Evolutionary conservation across 2,888 invertebrate genomes (phyloP).

Genomic region (Ceraclea dissimilis): DNA sequence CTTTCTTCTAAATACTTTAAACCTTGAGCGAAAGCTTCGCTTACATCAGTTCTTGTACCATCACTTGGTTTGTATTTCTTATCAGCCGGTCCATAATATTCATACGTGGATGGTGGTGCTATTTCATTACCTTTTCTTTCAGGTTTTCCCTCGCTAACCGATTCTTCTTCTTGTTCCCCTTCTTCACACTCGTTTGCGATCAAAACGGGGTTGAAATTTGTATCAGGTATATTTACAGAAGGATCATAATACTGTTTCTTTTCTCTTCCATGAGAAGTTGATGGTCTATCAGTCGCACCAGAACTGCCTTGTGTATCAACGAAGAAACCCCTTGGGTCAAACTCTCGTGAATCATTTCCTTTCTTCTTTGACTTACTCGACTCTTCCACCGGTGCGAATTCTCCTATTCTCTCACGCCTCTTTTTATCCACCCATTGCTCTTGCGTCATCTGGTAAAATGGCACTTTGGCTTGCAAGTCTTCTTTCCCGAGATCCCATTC

Average conservation of each 20-base stretch:
- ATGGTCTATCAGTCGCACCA: background rate
- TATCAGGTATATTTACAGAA: slow-evolving; percentile 9
- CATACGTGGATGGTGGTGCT: slow-evolving; percentile 58
- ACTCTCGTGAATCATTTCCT: slow-evolving; percentile 25
- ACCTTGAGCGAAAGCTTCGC: slow-evolving; percentile 43
- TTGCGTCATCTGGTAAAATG: slow-evolving; percentile 54
- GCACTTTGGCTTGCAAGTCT: slow-evolving; percentile 27
- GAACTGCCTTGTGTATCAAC: slow-evolving; percentile 25
- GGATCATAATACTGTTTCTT: slow-evolving; percentile 21
- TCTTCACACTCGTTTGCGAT: slow-evolving; percentile 19
- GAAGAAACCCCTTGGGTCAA: slow-evolving; percentile 36
- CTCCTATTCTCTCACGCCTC: slow-evolving; percentile 59
- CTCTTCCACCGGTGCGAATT: slow-evolving; percentile 66
- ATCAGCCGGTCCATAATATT: slow-evolving; percentile 51
- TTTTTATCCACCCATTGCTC: slow-evolving; percentile 72
- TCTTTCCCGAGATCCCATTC: slow-evolving; percentile 71
- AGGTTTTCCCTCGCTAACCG: slow-evolving; percentile 3
- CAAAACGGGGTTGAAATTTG: slow-evolving; percentile 13
- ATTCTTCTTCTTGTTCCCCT: slow-evolving; percentile 2
- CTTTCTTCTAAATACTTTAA: slow-evolving; percentile 37
- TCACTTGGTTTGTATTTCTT: slow-evolving; percentile 23
- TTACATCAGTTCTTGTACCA: slow-evolving; percentile 31
- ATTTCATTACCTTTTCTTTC: slow-evolving; percentile 44
- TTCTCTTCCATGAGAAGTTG: slow-evolving; percentile 23
- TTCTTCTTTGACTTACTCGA: background rate